Percentiles rank a stretch among this genome's conserved stretches.
Conservation (phyloP, 2,888 invertebrate genomes). For the Dysmachus trigonus region DNA sequence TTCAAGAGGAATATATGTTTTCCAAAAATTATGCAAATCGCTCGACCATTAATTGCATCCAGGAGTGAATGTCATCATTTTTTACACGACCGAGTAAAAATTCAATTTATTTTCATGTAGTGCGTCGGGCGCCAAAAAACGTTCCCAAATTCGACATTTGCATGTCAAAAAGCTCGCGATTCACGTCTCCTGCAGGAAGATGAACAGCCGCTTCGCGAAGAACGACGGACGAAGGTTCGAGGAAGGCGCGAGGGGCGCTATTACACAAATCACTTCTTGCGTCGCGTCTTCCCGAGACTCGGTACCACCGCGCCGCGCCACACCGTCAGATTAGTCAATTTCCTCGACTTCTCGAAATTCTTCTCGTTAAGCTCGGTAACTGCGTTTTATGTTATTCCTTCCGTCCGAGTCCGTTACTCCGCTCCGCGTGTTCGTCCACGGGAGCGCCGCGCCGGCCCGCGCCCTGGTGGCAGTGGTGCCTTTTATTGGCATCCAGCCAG, state of each 20-base stretch:
- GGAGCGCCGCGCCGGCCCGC: background rate
- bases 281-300: background rate
- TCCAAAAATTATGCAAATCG: background rate
- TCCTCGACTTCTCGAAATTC: conserved; percentile 12
- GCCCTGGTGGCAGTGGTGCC: background rate
- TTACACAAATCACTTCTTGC: background rate
- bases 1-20: background rate
- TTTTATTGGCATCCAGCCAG: background rate
- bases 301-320: no score
- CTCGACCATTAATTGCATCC: background rate
- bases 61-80: background rate
- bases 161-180: background rate
- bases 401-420: no score
- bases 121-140: background rate
- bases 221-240: no score
- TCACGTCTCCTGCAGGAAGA: background rate
- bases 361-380: conserved; percentile 10
- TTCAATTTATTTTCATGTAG: background rate
- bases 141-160: background rate
- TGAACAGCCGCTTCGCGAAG: background rate
- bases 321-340: background rate
- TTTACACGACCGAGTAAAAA: background rate
- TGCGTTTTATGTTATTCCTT: conserved; percentile 14
- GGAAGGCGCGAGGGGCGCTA: background rate
- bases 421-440: background rate